Base-by-base conservation (phyloP, 2,888 invertebrate genomes). In the Meteorus cinctellus region DNA sequence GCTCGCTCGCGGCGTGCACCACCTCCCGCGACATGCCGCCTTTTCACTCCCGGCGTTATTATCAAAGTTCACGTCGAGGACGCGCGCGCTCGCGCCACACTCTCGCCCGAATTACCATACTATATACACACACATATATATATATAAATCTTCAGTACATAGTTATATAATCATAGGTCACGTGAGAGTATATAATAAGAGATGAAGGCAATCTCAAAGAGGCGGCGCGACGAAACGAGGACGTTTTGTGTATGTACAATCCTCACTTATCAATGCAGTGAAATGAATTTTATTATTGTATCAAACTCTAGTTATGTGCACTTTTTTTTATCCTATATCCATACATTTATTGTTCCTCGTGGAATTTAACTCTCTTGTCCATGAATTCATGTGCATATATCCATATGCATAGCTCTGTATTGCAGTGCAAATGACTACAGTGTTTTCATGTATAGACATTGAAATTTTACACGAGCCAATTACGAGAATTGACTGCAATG, bases 41-140 rank as follows among this genome's bases (percentile, higher is more conserved):
- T 85, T 85, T 86, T 84, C 85, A 86, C 86, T 86, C 83, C 82
- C 81, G 82, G 82, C 83, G 83, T 84, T 86, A 86, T 87, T 87
- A 87, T 87, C 87, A 87, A 87, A 88, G 88, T 88, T 88, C 86
- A 88, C 83, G 82, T 77, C 81, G 87, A 87, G 86, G 87, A 86
- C 86, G 84, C 80, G 75, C 74, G 72, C 74, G 74, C 72, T 55
- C 74, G 45, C 68, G 55, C 60, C 74, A 68, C 74, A 66, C 72
- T 59, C 75, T 67, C 68, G 45, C 51, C 72, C 75, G 77, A 75
- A 80, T 81, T 81, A 81, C 79, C 78, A 81, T 81, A 80, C 67
- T 34, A 6, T 34, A 34, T 8, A 34, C 8, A 34, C 1, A 34
- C 2, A 34, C 34, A 34, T 8, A 34, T 34, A 34, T 8, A 41